A percentile compares a stretch with the other conserved stretches of the same genome.
These are phyloP conservation scores for Scatophagus argus DNA, from an alignment of 2,113 vertebrate genomes.

Conservation along the genomic window DNA sequence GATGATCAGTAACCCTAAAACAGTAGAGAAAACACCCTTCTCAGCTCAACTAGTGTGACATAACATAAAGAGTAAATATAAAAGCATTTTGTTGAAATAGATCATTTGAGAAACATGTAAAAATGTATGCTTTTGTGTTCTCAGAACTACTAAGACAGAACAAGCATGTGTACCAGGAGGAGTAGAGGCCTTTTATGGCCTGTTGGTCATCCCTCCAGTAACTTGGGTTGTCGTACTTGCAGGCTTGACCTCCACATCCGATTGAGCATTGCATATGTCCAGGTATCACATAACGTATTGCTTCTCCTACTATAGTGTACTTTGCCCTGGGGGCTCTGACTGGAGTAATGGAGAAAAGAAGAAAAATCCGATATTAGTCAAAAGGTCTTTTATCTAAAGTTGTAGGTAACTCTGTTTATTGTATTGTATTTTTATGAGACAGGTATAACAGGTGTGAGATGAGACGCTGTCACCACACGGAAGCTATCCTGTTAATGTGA, in stretches of 20 bases:
- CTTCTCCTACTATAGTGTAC: conserved; percentile 92
- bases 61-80: neutral
- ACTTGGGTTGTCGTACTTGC: conserved; percentile 94
- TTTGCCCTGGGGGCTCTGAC: conserved; percentile 88
- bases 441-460: too few species aligned
- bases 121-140: neutral
- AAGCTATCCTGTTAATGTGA: too few species aligned
- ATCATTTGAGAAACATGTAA: neutral
- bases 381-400: neutral
- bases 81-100: neutral
- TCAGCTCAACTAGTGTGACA: neutral
- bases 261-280: conserved; percentile 92
- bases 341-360: conserved; percentile 54
- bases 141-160: neutral
- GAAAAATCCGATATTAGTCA: neutral
- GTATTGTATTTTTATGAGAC: neutral
- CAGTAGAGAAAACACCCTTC: neutral
- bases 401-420: neutral
- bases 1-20: conserved; percentile 91
- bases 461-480: too few species aligned
- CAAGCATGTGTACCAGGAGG: conserved; percentile 87
- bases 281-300: conserved; percentile 89
- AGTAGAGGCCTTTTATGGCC: conserved; percentile 93
- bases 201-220: conserved; percentile 91
- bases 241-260: conserved; percentile 90